Evolutionary conservation across 2,888 invertebrate species (phyloP), one percentile per base, ranked within the genome.

Genomic region (Chrysopilus asiliformis): DNA sequence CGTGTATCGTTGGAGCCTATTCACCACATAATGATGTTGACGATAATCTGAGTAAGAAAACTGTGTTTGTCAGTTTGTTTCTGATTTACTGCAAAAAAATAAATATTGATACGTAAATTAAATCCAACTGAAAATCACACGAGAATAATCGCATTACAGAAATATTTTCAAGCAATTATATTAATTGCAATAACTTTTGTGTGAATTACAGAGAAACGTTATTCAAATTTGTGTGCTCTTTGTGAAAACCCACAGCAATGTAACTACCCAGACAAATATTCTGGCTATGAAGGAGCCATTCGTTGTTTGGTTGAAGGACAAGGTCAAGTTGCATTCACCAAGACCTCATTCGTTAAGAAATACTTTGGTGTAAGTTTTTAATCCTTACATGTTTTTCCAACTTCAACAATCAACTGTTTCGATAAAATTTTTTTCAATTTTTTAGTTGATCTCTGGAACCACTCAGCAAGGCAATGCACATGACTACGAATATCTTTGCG

Each of bases 1-100:
- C 87, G 32, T 93, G 91, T 53, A 73, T 89, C 34, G 90, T 91
- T 10, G 90, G 90, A 31, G 71, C 69, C 42, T 86, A 85, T 76
- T 82, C 85, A 0, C 74, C 77, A 0, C 81, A 85, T 60, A 70
- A 74, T 0, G 72, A 73, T 29, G 79, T 79, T 22, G 77, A 79
- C 53, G 65, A 69, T 30, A 68, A 71, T 49, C 71, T 83, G 55
- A 86, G 84, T 84, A 44, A 51, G 54, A n/a, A n/a, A n/a, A n/a
- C n/a, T n/a, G n/a, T n/a, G n/a, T n/a, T n/a, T n/a, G n/a, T n/a
- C n/a, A n/a, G n/a, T n/a, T n/a, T n/a, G n/a, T n/a, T n/a, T n/a
- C n/a, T n/a, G n/a, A n/a, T n/a, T n/a, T n/a, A n/a, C n/a, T n/a
- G n/a, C n/a, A n/a, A n/a, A n/a, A n/a, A n/a, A n/a, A n/a, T n/a